phyloP scores from a whole-genome alignment of 2,797 vertebrate genomes.

The Prionace glauca region DNA sequence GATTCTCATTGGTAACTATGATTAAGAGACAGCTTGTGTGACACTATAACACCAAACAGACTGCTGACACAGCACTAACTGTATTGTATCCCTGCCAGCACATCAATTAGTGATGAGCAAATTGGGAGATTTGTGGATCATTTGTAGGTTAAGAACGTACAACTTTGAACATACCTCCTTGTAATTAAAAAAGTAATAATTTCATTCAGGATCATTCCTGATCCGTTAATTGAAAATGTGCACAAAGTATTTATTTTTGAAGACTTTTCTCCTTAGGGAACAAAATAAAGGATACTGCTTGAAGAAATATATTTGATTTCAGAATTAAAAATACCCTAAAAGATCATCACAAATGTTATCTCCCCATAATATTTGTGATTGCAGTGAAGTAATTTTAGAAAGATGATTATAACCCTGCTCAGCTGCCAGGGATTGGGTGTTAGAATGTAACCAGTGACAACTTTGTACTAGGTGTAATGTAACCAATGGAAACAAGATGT shows the following conservation, averaged over 20 bases:
- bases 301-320: not conserved
- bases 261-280: not conserved
- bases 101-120: not conserved
- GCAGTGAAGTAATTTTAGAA: not conserved
- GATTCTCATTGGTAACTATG: too few relatives aligned
- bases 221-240: not conserved
- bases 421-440: not conserved
- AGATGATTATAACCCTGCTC: not conserved
- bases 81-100: not conserved
- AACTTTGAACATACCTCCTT: too few relatives aligned
- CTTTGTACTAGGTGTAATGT: too few relatives aligned
- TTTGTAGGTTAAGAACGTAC: not conserved
- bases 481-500: too few relatives aligned
- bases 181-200: not conserved
- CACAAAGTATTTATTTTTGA: not conserved
- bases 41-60: too few relatives aligned
- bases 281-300: not conserved
- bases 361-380: not conserved
- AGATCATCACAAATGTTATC: not conserved
- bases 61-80: not conserved
- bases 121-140: not conserved
- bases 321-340: not conserved
- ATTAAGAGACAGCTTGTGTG: not conserved
- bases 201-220: not conserved
- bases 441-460: too few relatives aligned